A percentile compares a stretch with the other conserved stretches of the same genome.
Evolutionary conservation across 2,797 vertebrate genomes (phyloP).

Genomic region (Trachurus trachurus): DNA sequence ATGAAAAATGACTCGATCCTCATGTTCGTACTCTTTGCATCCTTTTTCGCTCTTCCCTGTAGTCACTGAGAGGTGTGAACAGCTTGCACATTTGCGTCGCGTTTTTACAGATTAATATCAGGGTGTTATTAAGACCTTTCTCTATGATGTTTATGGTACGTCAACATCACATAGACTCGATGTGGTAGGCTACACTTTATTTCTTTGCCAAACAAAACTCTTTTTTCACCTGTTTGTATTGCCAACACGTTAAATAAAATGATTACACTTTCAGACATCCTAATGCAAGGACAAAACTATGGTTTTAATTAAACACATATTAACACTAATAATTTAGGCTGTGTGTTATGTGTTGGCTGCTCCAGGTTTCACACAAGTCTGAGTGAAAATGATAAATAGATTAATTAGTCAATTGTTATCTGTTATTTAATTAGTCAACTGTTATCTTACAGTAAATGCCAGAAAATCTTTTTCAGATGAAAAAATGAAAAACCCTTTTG

Average conservation of each 20-base stretch:
- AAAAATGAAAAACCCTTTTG: too few species aligned
- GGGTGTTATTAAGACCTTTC: constrained; percentile 44
- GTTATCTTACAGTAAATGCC: too few species aligned
- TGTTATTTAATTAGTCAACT: not conserved
- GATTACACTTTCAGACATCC: not conserved
- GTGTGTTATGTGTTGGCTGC: not conserved
- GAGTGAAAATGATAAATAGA: not conserved
- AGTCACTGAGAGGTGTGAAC: constrained; percentile 63
- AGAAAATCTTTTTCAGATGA: not conserved
- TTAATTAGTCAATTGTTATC: not conserved
- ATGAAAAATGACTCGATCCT: constrained; percentile 38
- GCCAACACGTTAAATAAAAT: too few species aligned
- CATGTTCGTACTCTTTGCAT: constrained; percentile 46
- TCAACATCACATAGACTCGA: constrained; percentile 31
- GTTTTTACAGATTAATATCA: constrained; percentile 42
- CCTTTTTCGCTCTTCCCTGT: constrained; percentile 32
- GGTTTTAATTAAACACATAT: constrained; percentile 3
- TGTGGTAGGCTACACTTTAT: constrained; percentile 8
- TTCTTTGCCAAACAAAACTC: constrained; percentile 11
- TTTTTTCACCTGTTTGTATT: not conserved
- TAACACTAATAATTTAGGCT: not conserved
- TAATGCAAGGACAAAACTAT: not conserved
- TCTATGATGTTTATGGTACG: constrained; percentile 22
- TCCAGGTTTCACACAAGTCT: not conserved
- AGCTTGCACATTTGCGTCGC: constrained; percentile 52